phyloP scores from a whole-genome alignment of 2,113 vertebrate genomes.

The Gobius niger region DNA sequence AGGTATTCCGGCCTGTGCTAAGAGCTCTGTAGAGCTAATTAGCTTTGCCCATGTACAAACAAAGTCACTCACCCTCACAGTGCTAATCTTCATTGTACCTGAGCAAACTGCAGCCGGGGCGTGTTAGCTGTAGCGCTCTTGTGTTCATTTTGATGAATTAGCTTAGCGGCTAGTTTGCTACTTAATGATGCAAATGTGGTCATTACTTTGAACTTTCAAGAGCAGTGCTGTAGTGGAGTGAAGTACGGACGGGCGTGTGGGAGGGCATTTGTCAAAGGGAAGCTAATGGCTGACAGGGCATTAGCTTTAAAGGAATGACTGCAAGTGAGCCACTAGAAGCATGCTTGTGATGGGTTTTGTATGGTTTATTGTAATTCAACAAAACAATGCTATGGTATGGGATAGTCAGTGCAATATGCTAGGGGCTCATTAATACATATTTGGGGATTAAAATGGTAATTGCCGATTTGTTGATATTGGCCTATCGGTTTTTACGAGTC shows the following conservation, averaged over 20 bases:
- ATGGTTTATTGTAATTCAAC: not conserved
- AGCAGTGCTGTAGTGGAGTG: not conserved
- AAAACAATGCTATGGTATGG: too few species aligned
- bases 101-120: not conserved
- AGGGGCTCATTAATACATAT: too few species aligned
- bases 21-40: conserved; percentile 14
- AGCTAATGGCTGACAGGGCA: conserved; percentile 2
- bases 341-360: not conserved
- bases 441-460: too few species aligned
- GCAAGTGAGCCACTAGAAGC: not conserved
- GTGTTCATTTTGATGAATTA: conserved; percentile 18
- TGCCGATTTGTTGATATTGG: too few species aligned
- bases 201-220: conserved; percentile 3
- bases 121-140: not conserved
- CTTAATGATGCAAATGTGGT: conserved; percentile 19
- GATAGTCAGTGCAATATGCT: too few species aligned
- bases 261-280: not conserved
- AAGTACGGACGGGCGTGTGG: conserved; percentile 4
- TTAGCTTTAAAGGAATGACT: too few species aligned
- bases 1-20: not conserved
- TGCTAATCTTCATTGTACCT: conserved; percentile 12
- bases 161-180: conserved; percentile 13
- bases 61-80: not conserved
- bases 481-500: too few species aligned
- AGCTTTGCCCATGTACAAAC: conserved; percentile 15